Evolutionary conservation across 2,888 invertebrate genomes (phyloP).

Genomic region (Polia nebulosa): DNA sequence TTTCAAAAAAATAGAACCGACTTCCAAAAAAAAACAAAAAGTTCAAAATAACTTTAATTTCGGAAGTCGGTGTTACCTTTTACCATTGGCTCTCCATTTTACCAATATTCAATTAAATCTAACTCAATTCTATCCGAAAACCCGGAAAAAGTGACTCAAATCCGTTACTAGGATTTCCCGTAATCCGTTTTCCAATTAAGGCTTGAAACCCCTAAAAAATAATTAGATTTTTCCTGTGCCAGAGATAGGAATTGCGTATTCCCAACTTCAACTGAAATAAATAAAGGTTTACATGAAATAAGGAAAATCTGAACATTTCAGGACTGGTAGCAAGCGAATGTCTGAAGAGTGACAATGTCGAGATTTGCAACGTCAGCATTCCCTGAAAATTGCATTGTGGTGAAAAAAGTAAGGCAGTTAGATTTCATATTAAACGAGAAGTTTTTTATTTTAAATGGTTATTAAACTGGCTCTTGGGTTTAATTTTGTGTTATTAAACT

Average conservation of each 20-base stretch:
- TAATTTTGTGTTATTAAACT: background rate
- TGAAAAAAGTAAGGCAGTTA: constrained; percentile 29
- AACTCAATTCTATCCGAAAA: constrained; percentile 6
- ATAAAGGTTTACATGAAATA: constrained; percentile 22
- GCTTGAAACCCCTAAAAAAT: constrained; percentile 39
- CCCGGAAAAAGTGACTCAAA: constrained; percentile 17
- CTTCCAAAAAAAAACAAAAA: no score
- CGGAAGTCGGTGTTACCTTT: no score
- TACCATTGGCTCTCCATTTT: background rate
- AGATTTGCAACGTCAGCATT: constrained; percentile 24
- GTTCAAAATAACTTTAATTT: no score
- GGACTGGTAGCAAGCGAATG: constrained; percentile 9
- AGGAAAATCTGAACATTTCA: constrained; percentile 14
- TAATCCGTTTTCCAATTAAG: constrained; percentile 59
- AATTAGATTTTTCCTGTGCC: constrained; percentile 40
- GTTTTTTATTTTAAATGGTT: background rate
- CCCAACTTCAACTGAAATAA: constrained; percentile 31
- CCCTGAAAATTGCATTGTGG: constrained; percentile 25
- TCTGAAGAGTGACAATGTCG: constrained; percentile 11
- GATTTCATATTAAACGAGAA: constrained; percentile 33
- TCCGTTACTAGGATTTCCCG: constrained; percentile 36
- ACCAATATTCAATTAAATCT: background rate
- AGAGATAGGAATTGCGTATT: constrained; percentile 15
- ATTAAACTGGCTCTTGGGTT: background rate
- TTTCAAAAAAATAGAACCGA: no score